Conservation (phyloP, 2,113 vertebrate species). For the Spea bombifrons region DNA sequence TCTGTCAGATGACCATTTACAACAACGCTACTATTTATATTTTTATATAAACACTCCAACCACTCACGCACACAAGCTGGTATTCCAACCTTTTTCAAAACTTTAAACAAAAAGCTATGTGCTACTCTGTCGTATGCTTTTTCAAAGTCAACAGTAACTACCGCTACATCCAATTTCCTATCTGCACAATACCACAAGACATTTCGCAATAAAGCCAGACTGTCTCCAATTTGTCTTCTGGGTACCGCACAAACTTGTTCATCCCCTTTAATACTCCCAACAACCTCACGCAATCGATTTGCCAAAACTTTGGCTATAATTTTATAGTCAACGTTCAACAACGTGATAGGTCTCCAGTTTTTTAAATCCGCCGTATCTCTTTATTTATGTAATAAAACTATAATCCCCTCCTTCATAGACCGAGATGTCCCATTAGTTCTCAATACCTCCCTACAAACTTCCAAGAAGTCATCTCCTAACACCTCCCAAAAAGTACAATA, state of each 20-base stretch:
- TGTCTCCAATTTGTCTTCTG: no score
- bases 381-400: no score
- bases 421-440: no score
- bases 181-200: neutral
- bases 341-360: slow-evolving; percentile 5
- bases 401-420: neutral
- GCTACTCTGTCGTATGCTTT: no score
- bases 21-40: neutral
- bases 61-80: neutral
- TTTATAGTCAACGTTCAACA: no score
- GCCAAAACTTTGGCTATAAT: neutral
- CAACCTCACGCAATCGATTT: neutral
- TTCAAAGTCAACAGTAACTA: neutral
- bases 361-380: neutral
- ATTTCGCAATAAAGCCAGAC: neutral
- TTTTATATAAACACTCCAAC: neutral
- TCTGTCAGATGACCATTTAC: neutral
- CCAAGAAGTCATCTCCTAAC: neutral
- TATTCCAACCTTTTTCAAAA: no score
- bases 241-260: no score
- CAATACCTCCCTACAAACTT: neutral
- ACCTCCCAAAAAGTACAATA: no score
- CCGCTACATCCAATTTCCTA: neutral
- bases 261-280: no score
- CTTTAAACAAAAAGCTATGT: no score